A percentile compares a stretch with the other conserved stretches of the same genome.
phyloP scores from a whole-genome alignment of 2,888 invertebrate species.

The Agriotes lineatus region DNA sequence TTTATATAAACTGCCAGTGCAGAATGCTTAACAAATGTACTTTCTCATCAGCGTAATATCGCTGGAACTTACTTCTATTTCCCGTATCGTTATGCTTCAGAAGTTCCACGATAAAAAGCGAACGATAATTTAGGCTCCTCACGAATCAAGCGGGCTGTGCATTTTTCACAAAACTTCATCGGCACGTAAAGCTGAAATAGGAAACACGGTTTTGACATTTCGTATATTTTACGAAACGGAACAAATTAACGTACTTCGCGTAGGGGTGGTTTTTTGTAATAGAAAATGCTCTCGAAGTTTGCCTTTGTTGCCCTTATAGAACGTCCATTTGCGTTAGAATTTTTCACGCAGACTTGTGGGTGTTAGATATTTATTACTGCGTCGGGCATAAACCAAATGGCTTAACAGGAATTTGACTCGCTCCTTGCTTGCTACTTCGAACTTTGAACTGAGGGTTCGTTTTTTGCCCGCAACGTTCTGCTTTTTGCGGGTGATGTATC shows the following conservation, averaged over 20 bases:
- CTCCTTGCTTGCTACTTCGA: too few species aligned
- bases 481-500: too few species aligned
- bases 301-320: too few species aligned
- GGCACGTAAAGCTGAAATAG: slow-evolving; percentile 37
- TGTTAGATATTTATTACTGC: not conserved
- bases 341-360: not conserved
- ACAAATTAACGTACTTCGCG: slow-evolving; percentile 33
- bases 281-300: not conserved
- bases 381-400: not conserved
- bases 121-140: slow-evolving; percentile 39
- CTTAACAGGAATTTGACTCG: too few species aligned
- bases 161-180: slow-evolving; percentile 40
- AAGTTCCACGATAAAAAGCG: slow-evolving; percentile 38
- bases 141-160: slow-evolving; percentile 36
- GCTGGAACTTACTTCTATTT: slow-evolving; percentile 26
- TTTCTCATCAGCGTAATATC: slow-evolving; percentile 35
- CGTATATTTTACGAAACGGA: slow-evolving; percentile 37
- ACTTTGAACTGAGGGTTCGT: too few species aligned
- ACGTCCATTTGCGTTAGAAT: not conserved
- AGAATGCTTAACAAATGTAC: slow-evolving; percentile 36
- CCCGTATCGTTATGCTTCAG: slow-evolving; percentile 35
- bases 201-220: slow-evolving; percentile 39
- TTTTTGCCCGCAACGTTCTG: too few species aligned
- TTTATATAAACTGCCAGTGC: slow-evolving; percentile 30
- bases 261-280: not conserved